These are phyloP conservation scores for Bimastos eiseni DNA, from an alignment of 2,888 invertebrate species.

Conservation along the genomic window DNA sequence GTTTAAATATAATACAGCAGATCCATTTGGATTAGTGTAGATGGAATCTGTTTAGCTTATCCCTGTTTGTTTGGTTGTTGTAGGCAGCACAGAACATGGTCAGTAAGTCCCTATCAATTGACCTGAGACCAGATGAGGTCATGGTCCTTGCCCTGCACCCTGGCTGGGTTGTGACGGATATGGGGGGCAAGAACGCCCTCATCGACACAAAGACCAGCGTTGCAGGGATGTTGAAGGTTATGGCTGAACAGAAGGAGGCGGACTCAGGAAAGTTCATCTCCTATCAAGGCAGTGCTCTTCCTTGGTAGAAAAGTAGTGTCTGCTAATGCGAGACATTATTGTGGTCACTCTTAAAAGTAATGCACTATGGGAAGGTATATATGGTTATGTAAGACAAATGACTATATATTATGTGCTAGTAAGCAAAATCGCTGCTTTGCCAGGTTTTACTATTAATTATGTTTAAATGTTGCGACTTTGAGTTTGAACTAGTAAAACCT, in stretches of 20 bases:
- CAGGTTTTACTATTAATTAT: neutral
- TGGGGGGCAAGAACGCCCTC: slow-evolving; percentile 82
- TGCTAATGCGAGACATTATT: neutral
- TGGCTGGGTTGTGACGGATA: slow-evolving; percentile 87
- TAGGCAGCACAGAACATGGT: slow-evolving; percentile 84
- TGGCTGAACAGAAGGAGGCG: slow-evolving; percentile 59
- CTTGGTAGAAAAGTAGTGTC: slow-evolving; percentile 30
- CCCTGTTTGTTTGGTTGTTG: neutral
- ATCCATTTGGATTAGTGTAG: no score
- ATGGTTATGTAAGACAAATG: no score
- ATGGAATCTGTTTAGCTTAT: no score
- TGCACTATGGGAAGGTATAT: neutral
- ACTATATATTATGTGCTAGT: no score
- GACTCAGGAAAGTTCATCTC: slow-evolving; percentile 30
- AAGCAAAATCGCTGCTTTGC: neutral
- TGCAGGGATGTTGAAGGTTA: slow-evolving; percentile 70
- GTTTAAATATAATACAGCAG: neutral
- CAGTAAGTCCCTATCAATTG: slow-evolving; percentile 80
- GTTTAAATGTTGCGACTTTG: no score
- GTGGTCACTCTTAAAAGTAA: neutral
- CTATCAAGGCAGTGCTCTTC: slow-evolving; percentile 27
- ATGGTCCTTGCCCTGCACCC: slow-evolving; percentile 79
- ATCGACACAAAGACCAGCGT: slow-evolving; percentile 74
- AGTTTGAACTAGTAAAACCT: neutral
- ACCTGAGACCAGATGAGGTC: slow-evolving; percentile 76